phyloP scores from a whole-genome alignment of 2,888 invertebrate genomes.

The Plutella xylostella region DNA sequence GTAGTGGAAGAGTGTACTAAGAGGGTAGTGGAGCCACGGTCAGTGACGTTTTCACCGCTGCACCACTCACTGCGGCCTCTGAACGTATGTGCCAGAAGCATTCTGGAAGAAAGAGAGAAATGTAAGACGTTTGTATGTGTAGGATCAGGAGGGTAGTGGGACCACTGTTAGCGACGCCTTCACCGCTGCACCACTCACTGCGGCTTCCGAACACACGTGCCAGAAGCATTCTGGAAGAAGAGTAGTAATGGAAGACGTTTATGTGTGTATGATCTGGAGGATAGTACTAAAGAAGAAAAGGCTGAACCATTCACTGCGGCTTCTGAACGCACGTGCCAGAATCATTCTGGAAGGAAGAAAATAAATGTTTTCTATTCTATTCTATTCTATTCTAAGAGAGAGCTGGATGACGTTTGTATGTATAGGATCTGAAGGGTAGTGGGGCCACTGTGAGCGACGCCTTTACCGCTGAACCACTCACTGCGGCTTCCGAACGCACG shows the following conservation, averaged over 20 bases:
- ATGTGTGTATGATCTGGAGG: too few relatives aligned
- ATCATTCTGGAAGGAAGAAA: conserved; percentile 78
- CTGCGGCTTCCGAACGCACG: conserved; percentile 78
- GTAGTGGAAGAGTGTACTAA: too few relatives aligned
- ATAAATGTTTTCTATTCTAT: conserved; percentile 74
- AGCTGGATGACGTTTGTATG: too few relatives aligned
- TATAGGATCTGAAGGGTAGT: too few relatives aligned
- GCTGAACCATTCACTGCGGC: conserved; percentile 74
- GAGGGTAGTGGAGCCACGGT: too few relatives aligned
- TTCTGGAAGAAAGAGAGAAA: conserved; percentile 69
- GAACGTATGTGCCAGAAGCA: conserved; percentile 87
- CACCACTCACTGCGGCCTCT: conserved; percentile 74
- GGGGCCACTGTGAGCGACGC: conserved; percentile 74
- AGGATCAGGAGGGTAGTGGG: too few relatives aligned
- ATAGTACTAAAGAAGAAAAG: too few relatives aligned
- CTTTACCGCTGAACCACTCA: conserved; percentile 73
- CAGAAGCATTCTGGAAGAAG: conserved; percentile 84
- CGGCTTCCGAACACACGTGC: conserved; percentile 80
- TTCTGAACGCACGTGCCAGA: conserved; percentile 83
- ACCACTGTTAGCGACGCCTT: conserved; percentile 75
- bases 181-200: conserved; percentile 73
- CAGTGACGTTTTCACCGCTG: conserved; percentile 74
- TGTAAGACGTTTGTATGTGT: too few relatives aligned
- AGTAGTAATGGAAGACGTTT: too few relatives aligned
- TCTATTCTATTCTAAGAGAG: conserved; percentile 71